These are phyloP conservation scores for Tiaroga cobitis DNA, from an alignment of 2,797 vertebrate species.

Conservation along the genomic window DNA sequence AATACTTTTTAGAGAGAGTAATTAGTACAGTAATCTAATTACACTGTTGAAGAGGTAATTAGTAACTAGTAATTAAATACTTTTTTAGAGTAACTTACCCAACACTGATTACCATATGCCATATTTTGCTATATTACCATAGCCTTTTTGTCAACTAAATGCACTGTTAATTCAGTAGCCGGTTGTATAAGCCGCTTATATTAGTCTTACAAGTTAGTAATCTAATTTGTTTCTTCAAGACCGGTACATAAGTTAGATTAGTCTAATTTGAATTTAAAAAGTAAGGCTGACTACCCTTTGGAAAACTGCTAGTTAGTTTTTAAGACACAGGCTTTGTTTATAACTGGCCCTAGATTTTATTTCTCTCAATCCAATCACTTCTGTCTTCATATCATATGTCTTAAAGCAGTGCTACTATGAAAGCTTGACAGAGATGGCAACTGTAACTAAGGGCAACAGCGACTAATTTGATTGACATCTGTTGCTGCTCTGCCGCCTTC, in stretches of 20 bases:
- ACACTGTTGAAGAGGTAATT: no score
- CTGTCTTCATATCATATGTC: not conserved
- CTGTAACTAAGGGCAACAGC: slow-evolving; percentile 20
- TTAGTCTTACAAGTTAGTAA: not conserved
- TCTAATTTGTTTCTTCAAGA: not conserved
- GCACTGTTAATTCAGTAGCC: not conserved
- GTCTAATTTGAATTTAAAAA: not conserved
- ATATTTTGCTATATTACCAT: not conserved
- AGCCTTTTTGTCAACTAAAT: not conserved
- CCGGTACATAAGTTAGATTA: not conserved
- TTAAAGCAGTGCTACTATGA: not conserved
- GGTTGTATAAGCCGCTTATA: not conserved
- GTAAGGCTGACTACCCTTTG: not conserved
- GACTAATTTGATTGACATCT: slow-evolving; percentile 20
- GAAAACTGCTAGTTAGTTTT: not conserved
- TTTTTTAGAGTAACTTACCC: no score
- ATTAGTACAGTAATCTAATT: no score
- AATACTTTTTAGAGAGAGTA: no score
- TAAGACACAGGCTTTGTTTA: not conserved
- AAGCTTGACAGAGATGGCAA: not conserved
- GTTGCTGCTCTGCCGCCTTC: not conserved
- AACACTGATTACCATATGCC: no score
- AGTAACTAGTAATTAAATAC: no score
- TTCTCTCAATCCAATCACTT: not conserved
- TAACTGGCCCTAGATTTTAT: not conserved